Conservation (phyloP, 1,140 invertebrate species). For the Lepidurus couesii region DNA sequence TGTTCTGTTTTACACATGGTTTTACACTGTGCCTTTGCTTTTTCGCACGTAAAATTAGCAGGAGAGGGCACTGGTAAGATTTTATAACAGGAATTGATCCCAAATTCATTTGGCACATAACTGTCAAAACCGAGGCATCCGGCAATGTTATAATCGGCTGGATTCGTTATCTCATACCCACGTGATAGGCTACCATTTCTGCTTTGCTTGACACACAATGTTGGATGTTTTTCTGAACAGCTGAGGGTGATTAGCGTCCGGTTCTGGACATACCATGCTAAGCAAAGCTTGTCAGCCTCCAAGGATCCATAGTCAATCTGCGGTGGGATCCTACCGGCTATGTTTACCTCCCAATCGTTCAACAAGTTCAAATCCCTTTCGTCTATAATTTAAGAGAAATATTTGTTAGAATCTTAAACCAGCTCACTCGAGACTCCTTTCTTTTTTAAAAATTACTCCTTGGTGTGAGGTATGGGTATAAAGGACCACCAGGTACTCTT, state of each 20-base stretch:
- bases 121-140: not conserved
- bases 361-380: not conserved
- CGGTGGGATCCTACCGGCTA: not conserved
- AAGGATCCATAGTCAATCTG: not conserved
- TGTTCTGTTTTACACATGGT: not conserved
- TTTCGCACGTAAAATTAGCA: not conserved
- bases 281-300: not conserved
- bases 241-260: not conserved
- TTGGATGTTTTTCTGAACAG: not conserved
- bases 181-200: not conserved
- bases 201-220: not conserved
- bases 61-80: not conserved
- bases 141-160: not conserved
- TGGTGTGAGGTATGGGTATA: not conserved
- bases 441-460: not conserved
- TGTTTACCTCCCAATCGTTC: not conserved
- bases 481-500: not conserved
- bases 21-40: not conserved
- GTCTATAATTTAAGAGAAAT: not conserved
- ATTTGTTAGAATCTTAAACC: not conserved
- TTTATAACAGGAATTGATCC: not conserved
- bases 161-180: not conserved
- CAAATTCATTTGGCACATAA: not conserved
- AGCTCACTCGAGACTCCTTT: not conserved
- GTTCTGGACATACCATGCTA: not conserved